phyloP scores from a whole-genome alignment of 2,113 vertebrate species.

The Camelus bactrianus region DNA sequence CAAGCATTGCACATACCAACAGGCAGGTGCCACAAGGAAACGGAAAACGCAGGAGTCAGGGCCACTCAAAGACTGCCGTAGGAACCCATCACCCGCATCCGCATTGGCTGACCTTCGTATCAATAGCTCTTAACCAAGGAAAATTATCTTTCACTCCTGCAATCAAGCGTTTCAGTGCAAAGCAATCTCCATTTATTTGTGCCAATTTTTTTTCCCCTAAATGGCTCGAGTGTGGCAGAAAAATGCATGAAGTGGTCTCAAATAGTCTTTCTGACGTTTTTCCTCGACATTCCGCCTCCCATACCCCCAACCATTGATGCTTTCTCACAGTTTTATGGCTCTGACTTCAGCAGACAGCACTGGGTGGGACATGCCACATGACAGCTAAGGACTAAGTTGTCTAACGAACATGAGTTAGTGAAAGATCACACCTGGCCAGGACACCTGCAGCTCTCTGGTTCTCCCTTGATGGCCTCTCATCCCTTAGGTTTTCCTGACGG shows the following conservation, averaged over 20 bases:
- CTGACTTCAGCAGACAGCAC: background rate
- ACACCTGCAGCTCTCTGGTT: accelerated
- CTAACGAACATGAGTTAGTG: accelerated
- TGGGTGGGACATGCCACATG: background rate
- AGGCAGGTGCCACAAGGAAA: accelerated
- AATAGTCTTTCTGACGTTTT: background rate
- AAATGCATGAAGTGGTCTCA: background rate
- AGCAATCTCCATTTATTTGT: background rate
- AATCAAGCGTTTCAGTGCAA: background rate
- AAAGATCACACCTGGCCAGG: background rate
- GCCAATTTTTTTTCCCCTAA: constrained; percentile 19
- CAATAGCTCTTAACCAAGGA: constrained; percentile 15
- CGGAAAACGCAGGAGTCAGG: accelerated
- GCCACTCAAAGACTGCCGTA: accelerated
- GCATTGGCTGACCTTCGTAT: background rate
- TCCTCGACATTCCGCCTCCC: accelerated
- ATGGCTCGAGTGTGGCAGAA: background rate
- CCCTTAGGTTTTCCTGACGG: background rate
- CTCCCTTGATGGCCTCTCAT: accelerated
- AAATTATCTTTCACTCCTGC: background rate
- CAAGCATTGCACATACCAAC: accelerated
- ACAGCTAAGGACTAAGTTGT: background rate
- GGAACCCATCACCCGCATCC: background rate
- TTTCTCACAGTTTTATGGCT: accelerated
- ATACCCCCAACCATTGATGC: accelerated